phyloP scores from a whole-genome alignment of 2,888 invertebrate genomes.

The Teinopalpus imperialis region DNA sequence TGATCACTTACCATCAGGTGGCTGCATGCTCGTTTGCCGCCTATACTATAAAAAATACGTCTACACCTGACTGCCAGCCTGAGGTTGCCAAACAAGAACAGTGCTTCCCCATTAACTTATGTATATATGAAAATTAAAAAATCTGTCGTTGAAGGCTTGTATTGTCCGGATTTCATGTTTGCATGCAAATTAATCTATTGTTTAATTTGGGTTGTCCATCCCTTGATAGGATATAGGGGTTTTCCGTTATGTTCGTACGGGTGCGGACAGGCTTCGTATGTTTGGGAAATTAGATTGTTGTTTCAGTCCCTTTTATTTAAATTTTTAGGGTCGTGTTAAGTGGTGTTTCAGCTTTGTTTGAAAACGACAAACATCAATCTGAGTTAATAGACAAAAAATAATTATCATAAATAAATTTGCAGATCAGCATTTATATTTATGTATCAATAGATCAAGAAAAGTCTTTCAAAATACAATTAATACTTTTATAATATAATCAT shows the following conservation, averaged over 20 bases:
- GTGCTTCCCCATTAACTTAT: no score
- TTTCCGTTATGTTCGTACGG: conserved; percentile 63
- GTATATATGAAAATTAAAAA: conserved; percentile 3
- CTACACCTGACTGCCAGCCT: no score
- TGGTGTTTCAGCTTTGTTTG: conserved; percentile 35
- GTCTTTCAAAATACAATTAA: no score
- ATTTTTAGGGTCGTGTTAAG: conserved; percentile 30
- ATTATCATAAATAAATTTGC: no score
- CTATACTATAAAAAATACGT: no score
- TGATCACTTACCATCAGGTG: no score
- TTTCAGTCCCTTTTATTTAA: conserved; percentile 22
- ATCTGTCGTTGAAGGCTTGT: conserved; percentile 48
- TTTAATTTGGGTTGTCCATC: conserved; percentile 36
- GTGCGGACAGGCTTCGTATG: conserved; percentile 19
- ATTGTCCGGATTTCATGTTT: conserved; percentile 56
- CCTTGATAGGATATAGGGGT: conserved; percentile 68
- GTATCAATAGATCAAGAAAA: no score
- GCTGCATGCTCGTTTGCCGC: no score
- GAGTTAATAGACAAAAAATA: conserved; percentile 1
- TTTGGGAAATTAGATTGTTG: conserved; percentile 18
- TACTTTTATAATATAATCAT: no score
- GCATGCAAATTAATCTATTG: conserved; percentile 71
- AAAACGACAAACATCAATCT: conserved; percentile 26
- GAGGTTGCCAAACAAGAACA: no score
- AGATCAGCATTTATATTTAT: no score